Percentiles rank a stretch among this genome's conserved stretches.
These are phyloP conservation scores for Calcarius lapponicus DNA, from an alignment of 2,797 vertebrate species.

Conservation along the genomic window DNA sequence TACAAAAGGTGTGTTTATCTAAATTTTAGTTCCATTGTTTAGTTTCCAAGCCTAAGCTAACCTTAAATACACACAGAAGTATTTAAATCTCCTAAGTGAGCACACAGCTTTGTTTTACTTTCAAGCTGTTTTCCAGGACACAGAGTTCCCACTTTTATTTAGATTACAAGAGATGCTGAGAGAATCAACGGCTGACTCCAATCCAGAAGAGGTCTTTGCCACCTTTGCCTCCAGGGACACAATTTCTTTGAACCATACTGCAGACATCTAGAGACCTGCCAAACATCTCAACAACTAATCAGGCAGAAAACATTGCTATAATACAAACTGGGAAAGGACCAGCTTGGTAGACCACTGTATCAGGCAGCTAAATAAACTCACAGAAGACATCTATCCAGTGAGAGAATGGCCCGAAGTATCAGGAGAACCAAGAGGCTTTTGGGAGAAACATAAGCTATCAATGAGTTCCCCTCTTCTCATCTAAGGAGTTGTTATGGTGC, in stretches of 20 bases:
- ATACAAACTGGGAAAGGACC: neutral
- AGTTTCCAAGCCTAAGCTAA: neutral
- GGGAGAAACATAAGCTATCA: rapidly evolving
- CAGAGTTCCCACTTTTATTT: neutral
- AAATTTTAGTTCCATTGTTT: neutral
- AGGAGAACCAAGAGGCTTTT: neutral
- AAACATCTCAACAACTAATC: neutral
- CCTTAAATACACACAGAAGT: neutral
- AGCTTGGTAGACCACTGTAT: neutral
- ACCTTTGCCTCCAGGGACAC: neutral
- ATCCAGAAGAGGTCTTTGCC: neutral
- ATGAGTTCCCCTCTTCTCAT: neutral
- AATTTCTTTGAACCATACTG: neutral
- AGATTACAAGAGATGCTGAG: neutral
- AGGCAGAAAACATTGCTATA: neutral
- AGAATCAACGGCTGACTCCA: neutral
- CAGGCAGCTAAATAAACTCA: neutral
- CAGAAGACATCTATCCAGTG: neutral
- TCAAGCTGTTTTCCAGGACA: neutral
- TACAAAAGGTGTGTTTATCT: neutral
- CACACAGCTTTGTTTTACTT: neutral
- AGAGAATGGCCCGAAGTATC: neutral
- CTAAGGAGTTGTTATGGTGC: rapidly evolving
- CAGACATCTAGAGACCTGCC: neutral
- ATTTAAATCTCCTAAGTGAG: neutral